Evolutionary conservation across 2,113 vertebrate species (phyloP).

Genomic region (Caloenas nicobarica): DNA sequence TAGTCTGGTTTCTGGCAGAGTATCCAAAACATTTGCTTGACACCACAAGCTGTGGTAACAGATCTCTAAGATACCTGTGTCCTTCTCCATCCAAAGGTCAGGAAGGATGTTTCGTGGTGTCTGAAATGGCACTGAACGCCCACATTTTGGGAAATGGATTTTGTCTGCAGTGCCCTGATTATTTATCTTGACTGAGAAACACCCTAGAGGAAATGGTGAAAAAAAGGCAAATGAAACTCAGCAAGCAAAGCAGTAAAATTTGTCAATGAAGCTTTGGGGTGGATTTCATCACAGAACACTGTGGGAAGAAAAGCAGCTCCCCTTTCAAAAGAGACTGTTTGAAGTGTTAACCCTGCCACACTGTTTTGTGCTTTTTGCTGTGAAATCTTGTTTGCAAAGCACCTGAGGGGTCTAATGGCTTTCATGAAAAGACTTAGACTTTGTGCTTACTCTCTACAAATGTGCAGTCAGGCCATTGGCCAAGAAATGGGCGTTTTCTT

Average conservation of each 20-base stretch:
- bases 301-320: background rate
- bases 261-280: background rate
- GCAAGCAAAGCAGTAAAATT: background rate
- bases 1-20: background rate
- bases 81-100: background rate
- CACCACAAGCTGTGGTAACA: background rate
- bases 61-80: background rate
- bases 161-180: background rate
- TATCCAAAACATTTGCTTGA: background rate
- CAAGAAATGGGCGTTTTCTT: background rate
- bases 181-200: background rate
- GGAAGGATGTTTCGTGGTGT: background rate
- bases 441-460: background rate
- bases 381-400: background rate
- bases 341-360: rapidly evolving
- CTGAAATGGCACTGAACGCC: background rate
- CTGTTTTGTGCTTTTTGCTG: background rate
- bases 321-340: background rate
- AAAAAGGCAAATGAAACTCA: background rate
- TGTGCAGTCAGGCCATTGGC: background rate
- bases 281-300: background rate
- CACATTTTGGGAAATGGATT: background rate
- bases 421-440: background rate
- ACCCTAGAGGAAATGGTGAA: rapidly evolving
- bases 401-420: background rate